These are phyloP conservation scores for Dysdera silvatica DNA, from an alignment of 1,140 invertebrate species.

Conservation along the genomic window DNA sequence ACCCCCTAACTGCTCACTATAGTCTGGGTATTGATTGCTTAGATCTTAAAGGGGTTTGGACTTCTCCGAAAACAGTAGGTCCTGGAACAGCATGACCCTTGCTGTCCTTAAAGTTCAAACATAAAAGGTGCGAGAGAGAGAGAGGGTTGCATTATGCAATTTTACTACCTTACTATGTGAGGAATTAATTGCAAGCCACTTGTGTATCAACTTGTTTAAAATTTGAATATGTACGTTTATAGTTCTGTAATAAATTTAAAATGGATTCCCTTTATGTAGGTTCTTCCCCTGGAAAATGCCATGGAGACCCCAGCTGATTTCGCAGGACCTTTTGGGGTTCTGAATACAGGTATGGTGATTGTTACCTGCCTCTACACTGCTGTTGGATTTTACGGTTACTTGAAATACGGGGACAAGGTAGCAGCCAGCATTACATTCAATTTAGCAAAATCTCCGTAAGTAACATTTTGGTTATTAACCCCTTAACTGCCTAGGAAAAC, in stretches of 20 bases:
- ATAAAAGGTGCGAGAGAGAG: too few species aligned
- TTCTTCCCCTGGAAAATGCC: slow-evolving; percentile 78
- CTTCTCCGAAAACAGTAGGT: too few species aligned
- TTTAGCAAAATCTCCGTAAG: slow-evolving; percentile 64
- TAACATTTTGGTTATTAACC: slow-evolving; percentile 31
- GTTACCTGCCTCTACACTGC: slow-evolving; percentile 71
- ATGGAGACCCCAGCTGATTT: slow-evolving; percentile 79
- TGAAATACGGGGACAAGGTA: slow-evolving; percentile 72
- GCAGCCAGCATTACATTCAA: slow-evolving; percentile 76
- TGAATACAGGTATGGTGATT: slow-evolving; percentile 80
- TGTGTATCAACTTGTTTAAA: too few species aligned
- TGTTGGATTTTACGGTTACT: slow-evolving; percentile 83
- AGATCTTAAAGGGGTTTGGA: too few species aligned
- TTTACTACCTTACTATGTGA: not conserved
- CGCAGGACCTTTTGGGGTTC: slow-evolving; percentile 68
- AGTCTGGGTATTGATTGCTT: too few species aligned
- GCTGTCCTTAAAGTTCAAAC: too few species aligned
- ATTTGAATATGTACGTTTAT: too few species aligned
- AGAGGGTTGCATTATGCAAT: too few species aligned
- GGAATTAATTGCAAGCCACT: too few species aligned
- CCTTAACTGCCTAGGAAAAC: too few species aligned
- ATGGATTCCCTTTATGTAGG: slow-evolving; percentile 44
- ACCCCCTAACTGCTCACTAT: too few species aligned
- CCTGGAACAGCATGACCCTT: too few species aligned
- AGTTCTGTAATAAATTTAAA: not conserved